These are phyloP conservation scores for Erebia palarica DNA, from an alignment of 2,888 invertebrate species.

Conservation along the genomic window DNA sequence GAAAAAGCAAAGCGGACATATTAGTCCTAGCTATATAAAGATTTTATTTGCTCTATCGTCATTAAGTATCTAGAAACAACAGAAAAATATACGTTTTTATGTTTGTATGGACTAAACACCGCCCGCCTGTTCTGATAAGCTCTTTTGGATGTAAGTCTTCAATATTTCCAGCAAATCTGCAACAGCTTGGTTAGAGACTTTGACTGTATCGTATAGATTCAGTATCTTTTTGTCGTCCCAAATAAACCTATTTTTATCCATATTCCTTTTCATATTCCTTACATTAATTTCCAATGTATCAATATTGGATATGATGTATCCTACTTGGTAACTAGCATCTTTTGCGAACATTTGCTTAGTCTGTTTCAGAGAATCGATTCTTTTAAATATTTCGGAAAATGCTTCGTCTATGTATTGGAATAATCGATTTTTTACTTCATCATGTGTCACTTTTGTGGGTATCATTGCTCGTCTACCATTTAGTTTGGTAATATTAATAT, in stretches of 20 bases:
- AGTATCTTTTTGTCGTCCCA: constrained; percentile 51
- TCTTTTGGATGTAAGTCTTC: constrained; percentile 37
- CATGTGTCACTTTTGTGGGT: constrained; percentile 22
- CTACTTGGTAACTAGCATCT: constrained; percentile 49
- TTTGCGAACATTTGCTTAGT: constrained; percentile 45
- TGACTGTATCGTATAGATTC: constrained; percentile 53
- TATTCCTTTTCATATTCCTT: constrained; percentile 45
- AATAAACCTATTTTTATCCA: constrained; percentile 42
- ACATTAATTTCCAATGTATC: constrained; percentile 54
- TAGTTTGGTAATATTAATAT: background rate
- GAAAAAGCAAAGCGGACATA: too few species aligned
- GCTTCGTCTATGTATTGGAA: constrained; percentile 48
- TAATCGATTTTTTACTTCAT: constrained; percentile 49
- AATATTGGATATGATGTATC: constrained; percentile 56
- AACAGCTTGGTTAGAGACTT: constrained; percentile 44
- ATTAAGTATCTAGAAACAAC: too few species aligned
- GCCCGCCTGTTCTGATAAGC: background rate
- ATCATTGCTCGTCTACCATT: constrained; percentile 33
- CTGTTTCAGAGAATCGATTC: constrained; percentile 44
- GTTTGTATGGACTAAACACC: too few species aligned
- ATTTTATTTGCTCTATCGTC: too few species aligned
- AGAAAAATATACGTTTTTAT: too few species aligned
- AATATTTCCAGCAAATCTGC: constrained; percentile 46
- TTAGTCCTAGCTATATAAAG: too few species aligned
- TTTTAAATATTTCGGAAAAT: constrained; percentile 48